Evolutionary conservation across 1,140 invertebrate genomes (phyloP), one percentile per base, ranked within the genome.

Genomic region (Aphis craccivora): DNA sequence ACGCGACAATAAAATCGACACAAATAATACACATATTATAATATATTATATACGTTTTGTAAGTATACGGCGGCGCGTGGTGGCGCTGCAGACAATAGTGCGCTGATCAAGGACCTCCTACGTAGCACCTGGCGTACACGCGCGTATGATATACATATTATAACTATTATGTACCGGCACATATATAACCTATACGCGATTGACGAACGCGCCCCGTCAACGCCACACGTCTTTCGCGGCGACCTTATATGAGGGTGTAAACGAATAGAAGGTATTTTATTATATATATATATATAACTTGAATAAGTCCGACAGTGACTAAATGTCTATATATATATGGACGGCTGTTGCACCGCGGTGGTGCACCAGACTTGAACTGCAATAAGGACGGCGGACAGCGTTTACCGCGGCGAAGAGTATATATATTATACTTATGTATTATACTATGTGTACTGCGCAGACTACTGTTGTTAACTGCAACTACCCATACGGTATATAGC

Each of bases 41-140:
- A 83, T 83, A 30, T 87, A 88, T 35, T 53, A 37, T 14, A 35
- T 55, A 53, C 48, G 20, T 89, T 53, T 88, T 88, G 86, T 51
- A 48, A 48, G 45, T 88, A 51, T 20, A 51, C 18, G 48, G 25
- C 43, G 83, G 7, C 87, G 20, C 25, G 14, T n/a, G 60, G 60
- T n/a, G 60, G 60, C 60, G 60, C 60, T 67, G 60, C 86, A 51
- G 48, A 89, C 88, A 89, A 89, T 89, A 89, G 51, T 55, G 7
- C 35, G 35, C 51, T 89, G 88, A 89, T 89, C 88, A 89, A 89
- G 51, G 88, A 89, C 88, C 88, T 89, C 88, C 88, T 55, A 89
- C 88, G 88, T 89, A 18, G 88, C 88, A 89, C 88, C 88, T 53
- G 88, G 88, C 40, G 37, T 45, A 30, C 43, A n/a, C 43, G 30